Conservation (phyloP, 2,113 vertebrate species). For the Trogon surrucura region DNA sequence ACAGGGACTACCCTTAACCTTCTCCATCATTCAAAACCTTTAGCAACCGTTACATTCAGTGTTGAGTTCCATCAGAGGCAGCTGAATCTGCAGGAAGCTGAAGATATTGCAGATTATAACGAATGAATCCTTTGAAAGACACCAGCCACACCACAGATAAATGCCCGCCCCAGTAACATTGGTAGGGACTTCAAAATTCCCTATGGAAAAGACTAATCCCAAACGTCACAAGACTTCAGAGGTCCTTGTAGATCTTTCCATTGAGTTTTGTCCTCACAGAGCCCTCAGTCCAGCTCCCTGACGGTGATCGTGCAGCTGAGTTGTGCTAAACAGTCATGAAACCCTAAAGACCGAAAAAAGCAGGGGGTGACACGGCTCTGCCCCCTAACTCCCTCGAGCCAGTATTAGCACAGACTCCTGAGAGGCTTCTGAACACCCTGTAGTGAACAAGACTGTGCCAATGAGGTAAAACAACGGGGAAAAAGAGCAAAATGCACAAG, state of each 20-base stretch:
- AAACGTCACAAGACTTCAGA: not conserved
- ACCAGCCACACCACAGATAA: not conserved
- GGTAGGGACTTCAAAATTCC: not conserved
- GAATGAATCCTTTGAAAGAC: not conserved
- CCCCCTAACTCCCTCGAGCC: not conserved
- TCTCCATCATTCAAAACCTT: not conserved
- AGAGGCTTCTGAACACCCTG: not conserved
- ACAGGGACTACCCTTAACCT: not conserved
- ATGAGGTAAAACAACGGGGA: not conserved
- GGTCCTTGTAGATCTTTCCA: not conserved
- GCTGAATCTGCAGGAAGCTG: not conserved
- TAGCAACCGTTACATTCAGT: not conserved
- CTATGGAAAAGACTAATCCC: not conserved
- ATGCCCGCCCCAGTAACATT: not conserved
- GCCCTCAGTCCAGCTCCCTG: not conserved
- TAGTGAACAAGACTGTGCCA: not conserved
- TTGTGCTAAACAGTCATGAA: not conserved
- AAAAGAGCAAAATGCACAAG: not conserved
- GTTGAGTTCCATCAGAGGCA: not conserved
- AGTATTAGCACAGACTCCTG: not conserved
- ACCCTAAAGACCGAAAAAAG: not conserved
- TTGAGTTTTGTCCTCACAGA: not conserved
- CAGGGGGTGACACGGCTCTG: not conserved
- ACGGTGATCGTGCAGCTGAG: not conserved
- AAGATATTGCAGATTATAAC: not conserved